Evolutionary conservation across 2,888 invertebrate species (phyloP).

Genomic region (Acholoe squamosa): DNA sequence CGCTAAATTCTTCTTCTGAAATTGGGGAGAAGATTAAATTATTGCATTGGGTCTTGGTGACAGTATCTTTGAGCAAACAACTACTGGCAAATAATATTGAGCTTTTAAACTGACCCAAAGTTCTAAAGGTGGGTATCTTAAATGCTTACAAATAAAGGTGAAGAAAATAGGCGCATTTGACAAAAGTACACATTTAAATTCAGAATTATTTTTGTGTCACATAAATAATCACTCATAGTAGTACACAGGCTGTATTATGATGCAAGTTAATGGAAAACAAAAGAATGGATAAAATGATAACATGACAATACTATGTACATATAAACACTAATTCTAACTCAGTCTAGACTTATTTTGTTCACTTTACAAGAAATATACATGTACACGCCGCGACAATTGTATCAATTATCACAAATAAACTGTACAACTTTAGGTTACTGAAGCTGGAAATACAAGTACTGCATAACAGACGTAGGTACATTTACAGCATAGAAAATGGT

Average conservation of each 20-base stretch:
- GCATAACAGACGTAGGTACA: no score
- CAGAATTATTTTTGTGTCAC: background rate
- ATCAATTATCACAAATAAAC: background rate
- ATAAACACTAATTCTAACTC: conserved; percentile 6
- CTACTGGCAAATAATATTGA: no score
- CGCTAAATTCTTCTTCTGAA: no score
- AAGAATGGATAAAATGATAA: background rate
- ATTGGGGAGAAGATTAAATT: no score
- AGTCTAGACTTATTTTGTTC: background rate
- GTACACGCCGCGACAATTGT: background rate
- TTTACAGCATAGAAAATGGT: background rate
- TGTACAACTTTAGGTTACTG: background rate
- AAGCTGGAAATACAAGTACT: background rate
- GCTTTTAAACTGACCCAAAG: no score
- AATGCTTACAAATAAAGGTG: background rate
- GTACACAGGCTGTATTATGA: background rate
- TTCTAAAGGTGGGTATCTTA: no score
- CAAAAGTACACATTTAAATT: background rate
- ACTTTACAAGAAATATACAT: conserved; percentile 17
- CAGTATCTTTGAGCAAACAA: no score
- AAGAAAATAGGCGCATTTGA: background rate
- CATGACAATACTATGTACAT: background rate
- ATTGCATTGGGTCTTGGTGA: no score
- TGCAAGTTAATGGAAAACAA: background rate
- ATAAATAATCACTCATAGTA: background rate